phyloP scores from a whole-genome alignment of 2,113 vertebrate genomes.

The Hyperopisus bebe region DNA sequence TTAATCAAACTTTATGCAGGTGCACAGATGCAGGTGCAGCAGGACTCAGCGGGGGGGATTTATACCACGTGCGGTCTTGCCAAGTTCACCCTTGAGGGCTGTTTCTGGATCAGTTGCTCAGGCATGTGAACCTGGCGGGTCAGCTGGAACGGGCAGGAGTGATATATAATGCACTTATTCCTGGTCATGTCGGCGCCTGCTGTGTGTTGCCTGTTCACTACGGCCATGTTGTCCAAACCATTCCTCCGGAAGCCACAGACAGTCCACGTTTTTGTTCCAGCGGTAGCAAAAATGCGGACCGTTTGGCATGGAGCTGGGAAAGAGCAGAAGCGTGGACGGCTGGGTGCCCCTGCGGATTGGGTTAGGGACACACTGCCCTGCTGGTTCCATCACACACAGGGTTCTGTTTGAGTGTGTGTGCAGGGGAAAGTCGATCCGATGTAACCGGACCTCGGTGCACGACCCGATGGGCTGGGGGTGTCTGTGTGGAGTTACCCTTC shows the following conservation, averaged over 20 bases:
- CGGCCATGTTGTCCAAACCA: not conserved
- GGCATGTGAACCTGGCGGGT: not conserved
- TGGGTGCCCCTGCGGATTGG: not conserved
- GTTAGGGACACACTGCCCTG: not conserved
- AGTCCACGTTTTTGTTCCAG: not conserved
- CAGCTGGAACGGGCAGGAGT: not conserved
- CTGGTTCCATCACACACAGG: not conserved
- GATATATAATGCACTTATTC: not conserved
- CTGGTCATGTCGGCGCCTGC: not conserved
- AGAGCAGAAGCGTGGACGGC: not conserved
- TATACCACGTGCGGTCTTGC: not conserved
- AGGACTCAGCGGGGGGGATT: not conserved
- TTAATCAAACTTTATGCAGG: not conserved
- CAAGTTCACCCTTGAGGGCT: not conserved
- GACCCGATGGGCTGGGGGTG: not conserved
- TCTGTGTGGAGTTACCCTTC: not conserved
- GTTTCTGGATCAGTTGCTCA: not conserved
- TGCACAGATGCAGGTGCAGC: not conserved
- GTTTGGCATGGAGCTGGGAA: not conserved
- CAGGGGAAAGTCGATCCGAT: not conserved
- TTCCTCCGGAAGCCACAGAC: not conserved
- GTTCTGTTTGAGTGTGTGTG: not conserved
- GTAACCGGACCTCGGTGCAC: not conserved
- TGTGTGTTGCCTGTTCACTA: not conserved
- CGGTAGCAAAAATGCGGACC: not conserved